Base-by-base conservation (phyloP, 2,113 vertebrate genomes). In the Channa maculata region DNA sequence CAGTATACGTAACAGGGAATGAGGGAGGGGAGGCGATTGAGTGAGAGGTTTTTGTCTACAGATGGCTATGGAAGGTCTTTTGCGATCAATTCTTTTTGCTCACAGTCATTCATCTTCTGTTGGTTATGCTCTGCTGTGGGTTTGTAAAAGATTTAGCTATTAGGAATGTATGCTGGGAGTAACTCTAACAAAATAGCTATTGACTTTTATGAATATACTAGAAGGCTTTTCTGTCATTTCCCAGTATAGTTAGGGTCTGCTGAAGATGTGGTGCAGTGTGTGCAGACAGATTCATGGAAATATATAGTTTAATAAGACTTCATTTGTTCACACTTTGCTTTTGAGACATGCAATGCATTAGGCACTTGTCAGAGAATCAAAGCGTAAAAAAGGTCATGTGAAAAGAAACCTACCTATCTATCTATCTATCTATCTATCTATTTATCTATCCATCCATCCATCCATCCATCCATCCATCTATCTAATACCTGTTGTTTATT, bases 51-150 rank as follows among this genome's bases (percentile, higher is more conserved):
- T 77, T 46, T 62, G 63, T 82, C 14, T 15, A 7, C 0, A 0
- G 4, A 50, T 61, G 24, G 46, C 64, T 61, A 68, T 55, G 24
- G 63, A 72, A 43, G 39, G 68, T 70, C 63, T 85, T 72, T 7
- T 14, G 63, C 41, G 3, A 78, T 89, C 60, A 64, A 76, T 88
- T 82, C 2, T 57, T 74, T 65, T 71, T 80, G 65, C 85, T 79
- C 49, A 12, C 58, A 55, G 36, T 10, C 59, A 57, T 84, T 82
- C 15, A 49, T 75, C 60, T 71, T 53, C 37, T 63, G 37, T 67
- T 80, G 33, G 45, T 80, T 45, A 65, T 57, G 24, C 78, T 68
- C 37, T 62, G 50, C 52, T 71, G 45, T 76, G 38, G 7, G 4
- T 45, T 59, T 76, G 58, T 75, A 12, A 88, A 71, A 77, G 61